These are phyloP conservation scores for Vultur gryphus DNA, from an alignment of 2,797 vertebrate genomes.

Conservation along the genomic window DNA sequence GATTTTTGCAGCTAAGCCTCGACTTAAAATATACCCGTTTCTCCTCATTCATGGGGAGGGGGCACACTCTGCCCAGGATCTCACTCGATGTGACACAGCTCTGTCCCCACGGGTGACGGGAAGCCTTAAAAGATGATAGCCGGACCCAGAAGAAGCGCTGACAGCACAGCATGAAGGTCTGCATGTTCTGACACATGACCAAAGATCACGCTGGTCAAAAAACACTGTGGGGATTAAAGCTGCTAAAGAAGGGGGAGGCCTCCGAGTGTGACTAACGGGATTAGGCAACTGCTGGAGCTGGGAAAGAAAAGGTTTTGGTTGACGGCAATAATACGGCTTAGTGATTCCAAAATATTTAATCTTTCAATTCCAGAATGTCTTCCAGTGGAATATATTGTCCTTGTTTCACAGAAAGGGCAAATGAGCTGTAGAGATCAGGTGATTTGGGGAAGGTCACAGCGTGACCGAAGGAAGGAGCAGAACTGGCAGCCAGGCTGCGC, in stretches of 20 bases:
- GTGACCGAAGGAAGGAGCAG: neutral
- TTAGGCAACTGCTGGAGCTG: neutral
- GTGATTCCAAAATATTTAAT: neutral
- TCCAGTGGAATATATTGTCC: neutral
- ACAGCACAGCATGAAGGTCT: neutral
- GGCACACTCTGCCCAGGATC: neutral
- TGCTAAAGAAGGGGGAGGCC: neutral
- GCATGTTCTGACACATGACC: neutral
- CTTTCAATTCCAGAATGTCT: neutral
- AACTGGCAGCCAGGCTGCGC: neutral
- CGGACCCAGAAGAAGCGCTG: rapidly evolving
- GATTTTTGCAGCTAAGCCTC: neutral
- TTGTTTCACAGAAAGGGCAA: neutral
- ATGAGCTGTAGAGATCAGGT: neutral
- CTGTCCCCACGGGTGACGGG: neutral
- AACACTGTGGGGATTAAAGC: neutral
- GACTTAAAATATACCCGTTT: rapidly evolving
- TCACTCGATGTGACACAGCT: neutral
- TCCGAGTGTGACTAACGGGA: neutral
- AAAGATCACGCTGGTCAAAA: neutral
- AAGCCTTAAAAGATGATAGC: neutral
- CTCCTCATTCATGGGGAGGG: rapidly evolving
- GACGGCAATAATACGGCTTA: neutral
- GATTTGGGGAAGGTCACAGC: neutral
- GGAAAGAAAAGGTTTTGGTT: neutral